Evolutionary conservation across 2,888 invertebrate genomes (phyloP).

Genomic region (Clunio marinus): DNA sequence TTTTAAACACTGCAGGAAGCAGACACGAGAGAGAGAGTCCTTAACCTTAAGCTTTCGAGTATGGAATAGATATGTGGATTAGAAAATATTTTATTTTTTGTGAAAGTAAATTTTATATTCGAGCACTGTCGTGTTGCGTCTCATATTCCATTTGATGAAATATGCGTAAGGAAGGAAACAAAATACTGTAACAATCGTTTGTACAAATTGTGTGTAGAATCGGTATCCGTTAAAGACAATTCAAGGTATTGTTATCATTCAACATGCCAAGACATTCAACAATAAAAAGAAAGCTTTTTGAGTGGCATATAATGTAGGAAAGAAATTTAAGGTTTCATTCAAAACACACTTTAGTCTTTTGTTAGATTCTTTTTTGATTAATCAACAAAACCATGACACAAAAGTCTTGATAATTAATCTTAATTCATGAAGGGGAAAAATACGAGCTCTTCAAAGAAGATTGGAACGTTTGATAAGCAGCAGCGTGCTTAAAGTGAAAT

Average conservation of each 20-base stretch:
- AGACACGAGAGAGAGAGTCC: neutral
- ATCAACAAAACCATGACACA: no score
- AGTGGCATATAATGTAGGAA: no score
- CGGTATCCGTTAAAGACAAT: neutral
- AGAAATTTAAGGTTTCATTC: no score
- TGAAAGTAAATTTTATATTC: neutral
- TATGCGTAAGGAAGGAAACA: neutral
- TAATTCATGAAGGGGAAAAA: no score
- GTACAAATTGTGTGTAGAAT: neutral
- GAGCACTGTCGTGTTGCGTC: neutral
- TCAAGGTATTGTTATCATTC: neutral
- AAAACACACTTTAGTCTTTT: no score
- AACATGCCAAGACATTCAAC: neutral
- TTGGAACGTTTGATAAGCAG: no score
- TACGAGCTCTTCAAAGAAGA: no score
- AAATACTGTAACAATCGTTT: neutral
- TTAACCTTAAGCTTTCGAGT: slow-evolving; percentile 24
- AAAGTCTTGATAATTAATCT: no score
- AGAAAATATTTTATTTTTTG: neutral
- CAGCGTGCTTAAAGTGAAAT: no score
- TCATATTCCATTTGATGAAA: neutral
- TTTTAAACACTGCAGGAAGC: neutral
- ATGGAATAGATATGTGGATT: neutral
- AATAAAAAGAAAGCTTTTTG: no score
- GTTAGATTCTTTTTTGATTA: no score